Conservation (phyloP, 2,888 invertebrate genomes). For the Polyploca ridens region DNA sequence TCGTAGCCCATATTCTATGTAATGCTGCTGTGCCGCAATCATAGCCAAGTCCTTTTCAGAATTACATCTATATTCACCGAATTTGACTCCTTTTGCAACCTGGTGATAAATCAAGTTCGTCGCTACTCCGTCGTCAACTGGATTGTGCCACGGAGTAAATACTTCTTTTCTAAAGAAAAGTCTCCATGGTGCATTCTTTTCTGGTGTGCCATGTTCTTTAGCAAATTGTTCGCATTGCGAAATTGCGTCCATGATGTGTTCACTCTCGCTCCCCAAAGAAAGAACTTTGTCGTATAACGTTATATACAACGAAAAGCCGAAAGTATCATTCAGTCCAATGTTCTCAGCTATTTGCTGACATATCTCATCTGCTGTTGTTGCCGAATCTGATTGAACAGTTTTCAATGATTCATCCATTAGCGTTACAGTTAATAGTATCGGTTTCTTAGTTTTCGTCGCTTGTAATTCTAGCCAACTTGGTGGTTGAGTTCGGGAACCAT, state of each 20-base stretch:
- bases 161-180: conserved; percentile 95
- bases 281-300: conserved; percentile 95
- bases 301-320: conserved; percentile 96
- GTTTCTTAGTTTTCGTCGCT: conserved; percentile 92
- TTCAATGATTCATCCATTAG: conserved; percentile 95
- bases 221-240: conserved; percentile 98
- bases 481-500: conserved; percentile 95
- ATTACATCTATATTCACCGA: conserved; percentile 95
- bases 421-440: conserved; percentile 91
- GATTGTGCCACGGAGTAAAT: conserved; percentile 96
- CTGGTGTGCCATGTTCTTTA: conserved; percentile 94
- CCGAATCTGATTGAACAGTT: conserved; percentile 94
- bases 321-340: conserved; percentile 90
- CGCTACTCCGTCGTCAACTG: conserved; percentile 90
- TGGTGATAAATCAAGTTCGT: conserved; percentile 96
- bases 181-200: conserved; percentile 94
- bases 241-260: conserved; percentile 98
- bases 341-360: conserved; percentile 92
- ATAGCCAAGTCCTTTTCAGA: conserved; percentile 94
- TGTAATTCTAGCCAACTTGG: conserved; percentile 96
- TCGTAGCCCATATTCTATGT: conserved; percentile 90
- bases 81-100: conserved; percentile 93
- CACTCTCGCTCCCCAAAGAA: conserved; percentile 93
- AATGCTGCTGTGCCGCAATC: conserved; percentile 95
- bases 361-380: conserved; percentile 95